Conservation (phyloP, 2,888 invertebrate species). For the Gasteruption jaculator region DNA sequence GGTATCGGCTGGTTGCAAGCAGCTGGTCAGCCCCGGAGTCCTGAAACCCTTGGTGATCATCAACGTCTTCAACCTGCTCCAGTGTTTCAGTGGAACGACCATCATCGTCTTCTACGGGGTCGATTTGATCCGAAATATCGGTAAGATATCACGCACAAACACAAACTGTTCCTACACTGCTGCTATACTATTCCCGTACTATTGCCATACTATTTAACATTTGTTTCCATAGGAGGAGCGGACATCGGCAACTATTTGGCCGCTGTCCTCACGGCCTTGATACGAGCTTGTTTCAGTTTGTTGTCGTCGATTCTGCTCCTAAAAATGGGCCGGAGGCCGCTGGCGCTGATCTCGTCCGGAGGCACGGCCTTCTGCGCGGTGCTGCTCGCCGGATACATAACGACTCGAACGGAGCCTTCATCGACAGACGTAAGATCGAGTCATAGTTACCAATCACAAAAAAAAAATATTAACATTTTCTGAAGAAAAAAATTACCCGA, state of each 20-base stretch:
- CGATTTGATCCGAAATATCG: slow-evolving; percentile 62
- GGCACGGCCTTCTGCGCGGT: slow-evolving; percentile 66
- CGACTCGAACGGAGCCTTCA: slow-evolving; percentile 44
- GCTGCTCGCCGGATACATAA: slow-evolving; percentile 56
- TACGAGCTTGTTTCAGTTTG: slow-evolving; percentile 63
- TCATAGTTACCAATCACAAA: slow-evolving; percentile 5
- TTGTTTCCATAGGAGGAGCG: slow-evolving; percentile 48
- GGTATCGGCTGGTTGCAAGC: slow-evolving; percentile 25
- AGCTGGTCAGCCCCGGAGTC: slow-evolving; percentile 59
- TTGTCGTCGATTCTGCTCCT: slow-evolving; percentile 64
- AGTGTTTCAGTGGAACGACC: slow-evolving; percentile 72
- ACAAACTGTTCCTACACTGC: neutral
- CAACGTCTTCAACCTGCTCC: slow-evolving; percentile 68
- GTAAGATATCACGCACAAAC: slow-evolving; percentile 28
- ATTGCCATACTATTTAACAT: neutral
- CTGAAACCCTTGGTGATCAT: slow-evolving; percentile 71
- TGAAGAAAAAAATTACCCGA: neutral
- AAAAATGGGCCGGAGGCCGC: slow-evolving; percentile 61
- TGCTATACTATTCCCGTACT: neutral
- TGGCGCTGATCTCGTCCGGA: slow-evolving; percentile 64
- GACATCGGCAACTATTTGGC: slow-evolving; percentile 55
- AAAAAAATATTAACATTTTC: slow-evolving; percentile 9
- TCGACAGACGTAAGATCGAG: slow-evolving; percentile 34
- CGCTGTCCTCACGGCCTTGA: slow-evolving; percentile 67
- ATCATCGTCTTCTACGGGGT: slow-evolving; percentile 76